Evolutionary conservation across 2,113 vertebrate genomes (phyloP).

Genomic region (Chaetura pelagica): DNA sequence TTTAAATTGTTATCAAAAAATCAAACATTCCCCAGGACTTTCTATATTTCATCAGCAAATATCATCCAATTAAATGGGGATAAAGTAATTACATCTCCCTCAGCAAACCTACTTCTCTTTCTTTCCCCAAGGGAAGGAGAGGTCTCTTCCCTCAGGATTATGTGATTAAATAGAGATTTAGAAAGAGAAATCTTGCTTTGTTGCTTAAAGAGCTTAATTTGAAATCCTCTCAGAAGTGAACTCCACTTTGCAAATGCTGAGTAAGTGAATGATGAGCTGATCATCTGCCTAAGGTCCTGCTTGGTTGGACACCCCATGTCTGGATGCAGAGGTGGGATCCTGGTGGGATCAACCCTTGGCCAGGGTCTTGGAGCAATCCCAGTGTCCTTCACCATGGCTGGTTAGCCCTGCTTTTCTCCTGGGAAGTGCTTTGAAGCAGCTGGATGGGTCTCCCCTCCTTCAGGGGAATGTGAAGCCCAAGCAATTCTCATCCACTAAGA

Average conservation of each 20-base stretch:
- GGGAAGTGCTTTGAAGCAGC: neutral
- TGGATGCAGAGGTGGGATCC: neutral
- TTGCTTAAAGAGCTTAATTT: constrained; percentile 41
- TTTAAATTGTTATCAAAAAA: neutral
- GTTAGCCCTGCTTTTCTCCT: neutral
- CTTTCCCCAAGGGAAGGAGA: neutral
- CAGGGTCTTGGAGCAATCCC: neutral
- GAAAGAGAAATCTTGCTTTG: constrained; percentile 43
- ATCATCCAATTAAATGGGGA: neutral
- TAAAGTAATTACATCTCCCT: constrained; percentile 3
- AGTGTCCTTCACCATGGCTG: neutral
- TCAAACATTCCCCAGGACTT: neutral
- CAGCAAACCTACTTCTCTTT: constrained; percentile 1
- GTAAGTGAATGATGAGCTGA: neutral
- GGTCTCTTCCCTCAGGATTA: constrained; percentile 37
- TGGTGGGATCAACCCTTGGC: neutral
- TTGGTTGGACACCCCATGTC: accelerated
- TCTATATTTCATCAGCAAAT: constrained; percentile 5
- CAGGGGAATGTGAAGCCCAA: neutral
- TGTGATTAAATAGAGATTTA: constrained; percentile 33
- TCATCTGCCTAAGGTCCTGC: accelerated
- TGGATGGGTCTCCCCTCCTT: neutral
- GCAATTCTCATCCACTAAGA: neutral
- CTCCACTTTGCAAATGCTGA: neutral
- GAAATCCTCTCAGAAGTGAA: constrained; percentile 29